A percentile compares a stretch with the other conserved stretches of the same genome.
phyloP scores from a whole-genome alignment of 53 echinoderm and acorn worm genomes.

The Mesocentrotus franciscanus region DNA sequence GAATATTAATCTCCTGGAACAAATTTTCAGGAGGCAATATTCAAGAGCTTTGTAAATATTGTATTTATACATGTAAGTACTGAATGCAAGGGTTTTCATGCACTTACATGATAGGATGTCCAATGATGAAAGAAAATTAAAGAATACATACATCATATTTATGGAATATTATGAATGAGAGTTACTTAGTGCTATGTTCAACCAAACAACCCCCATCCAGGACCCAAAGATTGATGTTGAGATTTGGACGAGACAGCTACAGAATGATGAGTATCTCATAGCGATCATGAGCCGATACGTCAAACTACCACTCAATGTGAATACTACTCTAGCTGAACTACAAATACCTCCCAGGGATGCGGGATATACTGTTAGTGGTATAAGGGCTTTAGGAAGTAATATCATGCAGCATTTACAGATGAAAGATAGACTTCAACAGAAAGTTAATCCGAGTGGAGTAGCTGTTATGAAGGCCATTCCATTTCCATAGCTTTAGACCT shows the following conservation, averaged over 20 bases:
- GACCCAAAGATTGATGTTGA: slow-evolving; percentile 53
- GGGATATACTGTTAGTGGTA: slow-evolving; percentile 38
- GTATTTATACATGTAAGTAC: no score
- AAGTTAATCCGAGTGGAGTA: slow-evolving; percentile 50
- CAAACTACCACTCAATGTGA: slow-evolving; percentile 63
- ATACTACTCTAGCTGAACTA: slow-evolving; percentile 70
- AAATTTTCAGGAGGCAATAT: no score
- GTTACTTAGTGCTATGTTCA: not conserved
- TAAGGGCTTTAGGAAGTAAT: slow-evolving; percentile 42
- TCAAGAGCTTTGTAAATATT: no score
- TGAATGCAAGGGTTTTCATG: no score
- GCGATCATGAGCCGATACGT: slow-evolving; percentile 71
- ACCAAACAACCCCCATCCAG: not conserved
- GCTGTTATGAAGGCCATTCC: slow-evolving; percentile 61
- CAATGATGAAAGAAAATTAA: no score
- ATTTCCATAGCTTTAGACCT: slow-evolving; percentile 5
- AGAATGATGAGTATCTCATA: slow-evolving; percentile 48
- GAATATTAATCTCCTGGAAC: no score
- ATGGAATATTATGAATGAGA: not conserved
- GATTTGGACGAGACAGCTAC: slow-evolving; percentile 71
- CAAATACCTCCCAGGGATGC: slow-evolving; percentile 8
- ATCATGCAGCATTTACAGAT: slow-evolving; percentile 66
- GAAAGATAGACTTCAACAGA: slow-evolving; percentile 51
- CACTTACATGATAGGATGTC: no score
- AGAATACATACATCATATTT: no score